Evolutionary conservation across 2,888 invertebrate species (phyloP), one percentile per base, ranked within the genome.

Genomic region (Steinernema hermaphroditum): DNA sequence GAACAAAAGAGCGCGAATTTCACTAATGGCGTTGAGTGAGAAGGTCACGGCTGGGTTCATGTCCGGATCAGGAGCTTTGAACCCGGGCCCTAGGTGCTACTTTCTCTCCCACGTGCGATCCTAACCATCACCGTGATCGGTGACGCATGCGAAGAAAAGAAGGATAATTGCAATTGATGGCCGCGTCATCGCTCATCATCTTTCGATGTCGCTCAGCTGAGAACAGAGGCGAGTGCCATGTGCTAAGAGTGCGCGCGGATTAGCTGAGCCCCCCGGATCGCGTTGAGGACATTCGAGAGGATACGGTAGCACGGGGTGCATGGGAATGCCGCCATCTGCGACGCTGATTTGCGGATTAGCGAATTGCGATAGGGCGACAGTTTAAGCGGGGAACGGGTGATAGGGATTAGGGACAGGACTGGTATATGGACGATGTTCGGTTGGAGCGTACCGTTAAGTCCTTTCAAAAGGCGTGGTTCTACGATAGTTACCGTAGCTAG

Each of bases 251-350:
- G 27, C 37, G 54, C 54, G 54, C n/a, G 54, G 54, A 54, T 54
- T 54, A 54, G 54, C 22, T 4, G 54, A 46, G 46, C 46, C 46
- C 46, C 46, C 54, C 27, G 54, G 54, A 54, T 22, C 37, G 37
- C 4, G 6, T 37, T 37, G n/a, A n/a, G n/a, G n/a, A n/a, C n/a
- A 37, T 12, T 8, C 4, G 37, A 37, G 37, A 4, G 37, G 4
- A 12, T 37, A 37, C 37, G 37, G 37, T 37, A 37, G 37, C 37
- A 4, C 37, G 37, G n/a, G 43, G 46, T 46, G 54, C 27, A 54
- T 22, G 54, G 54, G 14, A 27, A 22, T 27, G 54, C 27, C 46
- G 46, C 54, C 37, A 37, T 37, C 37, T 37, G 37, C 37, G 37
- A 37, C 37, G 37, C 37, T 37, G 37, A 37, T 37, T 37, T 37